Evolutionary conservation across 2,113 vertebrate species (phyloP).

Genomic region (Hassar affinis): DNA sequence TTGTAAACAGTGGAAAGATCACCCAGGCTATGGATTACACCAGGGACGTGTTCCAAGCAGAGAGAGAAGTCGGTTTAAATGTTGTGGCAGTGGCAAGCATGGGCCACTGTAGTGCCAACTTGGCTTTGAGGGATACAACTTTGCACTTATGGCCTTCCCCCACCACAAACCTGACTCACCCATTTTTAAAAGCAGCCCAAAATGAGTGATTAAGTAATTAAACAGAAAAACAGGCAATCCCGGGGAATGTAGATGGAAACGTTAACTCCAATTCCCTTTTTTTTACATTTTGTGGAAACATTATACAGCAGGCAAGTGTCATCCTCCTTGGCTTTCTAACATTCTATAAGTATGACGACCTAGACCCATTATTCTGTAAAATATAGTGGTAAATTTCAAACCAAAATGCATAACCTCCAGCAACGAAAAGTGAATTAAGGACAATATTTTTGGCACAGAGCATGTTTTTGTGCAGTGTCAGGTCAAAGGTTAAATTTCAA

Average conservation of each 20-base stretch:
- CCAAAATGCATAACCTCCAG: background rate
- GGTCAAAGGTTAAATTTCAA: constrained; percentile 48
- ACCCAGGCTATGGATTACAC: constrained; percentile 44
- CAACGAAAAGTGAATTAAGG: background rate
- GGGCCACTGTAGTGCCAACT: constrained; percentile 41
- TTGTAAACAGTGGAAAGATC: constrained; percentile 54
- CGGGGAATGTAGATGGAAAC: constrained; percentile 35
- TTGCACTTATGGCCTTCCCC: constrained; percentile 28
- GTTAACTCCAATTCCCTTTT: constrained; percentile 26
- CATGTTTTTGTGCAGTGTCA: constrained; percentile 43
- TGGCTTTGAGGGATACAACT: constrained; percentile 35
- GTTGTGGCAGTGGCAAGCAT: constrained; percentile 49
- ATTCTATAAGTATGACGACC: background rate
- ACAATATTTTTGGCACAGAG: constrained; percentile 25
- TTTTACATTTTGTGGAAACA: background rate
- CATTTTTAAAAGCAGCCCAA: constrained; percentile 41
- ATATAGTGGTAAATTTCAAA: background rate
- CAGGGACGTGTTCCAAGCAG: constrained; percentile 49
- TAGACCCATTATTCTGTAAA: background rate
- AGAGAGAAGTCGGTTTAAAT: constrained; percentile 34
- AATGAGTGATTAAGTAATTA: constrained; percentile 43
- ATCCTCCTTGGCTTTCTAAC: background rate
- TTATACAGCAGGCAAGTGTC: constrained; percentile 11
- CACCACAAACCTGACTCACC: constrained; percentile 28
- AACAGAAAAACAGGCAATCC: constrained; percentile 35